Base-by-base conservation (phyloP, 2,888 invertebrate species). In the Hypena proboscidalis region DNA sequence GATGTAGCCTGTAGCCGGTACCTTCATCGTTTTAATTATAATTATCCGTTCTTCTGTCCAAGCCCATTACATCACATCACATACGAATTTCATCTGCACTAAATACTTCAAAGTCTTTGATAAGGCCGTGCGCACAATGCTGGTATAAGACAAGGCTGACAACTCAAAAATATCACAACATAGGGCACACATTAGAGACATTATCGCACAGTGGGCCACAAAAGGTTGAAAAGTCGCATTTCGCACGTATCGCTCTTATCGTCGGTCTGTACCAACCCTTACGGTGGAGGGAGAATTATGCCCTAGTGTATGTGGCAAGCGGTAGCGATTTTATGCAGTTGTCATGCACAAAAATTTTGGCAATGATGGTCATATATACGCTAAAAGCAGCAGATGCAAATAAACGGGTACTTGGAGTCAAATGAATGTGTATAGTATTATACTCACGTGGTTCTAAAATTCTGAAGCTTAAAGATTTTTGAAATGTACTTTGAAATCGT, bases 171-270 rank as follows among this genome's bases (percentile, higher is more conserved):
- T 77, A 74, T 59, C 59, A 73, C 79, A 77, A 84, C 81, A 83
- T 74, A 74, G 77, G 79, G 83, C 84, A 85, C 86, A 85, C 82
- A 83, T 87, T 81, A 79, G 71, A 67, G 71, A 79, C 80, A 87
- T 89, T 88, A 89, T 88, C 88, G 79, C 70, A 77, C 78, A 76
- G 67, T 73, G 75, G 74, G 74, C 81, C 76, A 88, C 89, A 88
- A 89, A 89, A 89, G 89, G 88, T 83, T 88, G 87, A 85, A 87
- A 89, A 89, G 89, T 89, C 84, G 82, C 85, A 77, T 79, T 84
- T 81, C 74, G 83, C 87, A 87, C 87, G 87, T 86, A 85, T 83
- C 84, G 76, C 75, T 47, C 73, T 82, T 87, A 87, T 87, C 87
- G 80, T 66, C 64, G 79, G 73, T 71, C 79, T 84, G 84, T 74